Base-by-base conservation (phyloP, 1,140 invertebrate species). In the Argopecten irradians region DNA sequence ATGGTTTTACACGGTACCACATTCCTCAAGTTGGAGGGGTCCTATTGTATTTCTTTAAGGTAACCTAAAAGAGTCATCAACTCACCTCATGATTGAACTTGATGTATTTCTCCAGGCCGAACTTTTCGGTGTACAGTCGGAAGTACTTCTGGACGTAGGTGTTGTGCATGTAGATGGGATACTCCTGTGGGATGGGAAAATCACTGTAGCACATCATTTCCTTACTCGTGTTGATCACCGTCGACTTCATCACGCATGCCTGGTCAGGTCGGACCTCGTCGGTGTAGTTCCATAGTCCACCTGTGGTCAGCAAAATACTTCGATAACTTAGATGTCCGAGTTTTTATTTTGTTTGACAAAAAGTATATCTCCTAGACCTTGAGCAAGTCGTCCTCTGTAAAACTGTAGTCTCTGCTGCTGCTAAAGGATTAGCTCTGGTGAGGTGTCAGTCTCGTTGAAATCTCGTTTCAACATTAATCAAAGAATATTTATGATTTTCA, bases 121-220 rank as follows among this genome's bases (percentile, higher is more conserved):
- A 96, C 2, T 94, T 55, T 22, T 95, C 93, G 43, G 95, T 96
- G 86, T 96, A 96, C 83, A 92, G 46, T 28, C 93, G 84, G 71
- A 96, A 93, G 91, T 96, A 96, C 89, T 95, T 91, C 22, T 94
- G 86, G 8, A 96, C 93, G 71, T 93, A 91, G 3, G 92, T 91
- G 88, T 96, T 95, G 88, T 95, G 96, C 96, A 96, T 96, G 87
- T 95, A 96, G 89, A 90, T 95, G 0, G 96, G 94, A 43, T 89
- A 96, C 11, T 96, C 94, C 33, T 83, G 87, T 9, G 96, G 95
- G 8, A 95, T 95, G 0, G 96, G 96, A 85, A 96, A 96, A 89
- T 96, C 96, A 36, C 95, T 96, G 93, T 95, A 96, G 13, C 95
- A 93, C 95, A 96, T 96, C 93, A 96, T 94, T 91, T 96, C 96